A percentile compares a stretch with the other conserved stretches of the same genome.
Evolutionary conservation across 2,797 vertebrate genomes (phyloP).

Genomic region (Toxotes lorentzi): DNA sequence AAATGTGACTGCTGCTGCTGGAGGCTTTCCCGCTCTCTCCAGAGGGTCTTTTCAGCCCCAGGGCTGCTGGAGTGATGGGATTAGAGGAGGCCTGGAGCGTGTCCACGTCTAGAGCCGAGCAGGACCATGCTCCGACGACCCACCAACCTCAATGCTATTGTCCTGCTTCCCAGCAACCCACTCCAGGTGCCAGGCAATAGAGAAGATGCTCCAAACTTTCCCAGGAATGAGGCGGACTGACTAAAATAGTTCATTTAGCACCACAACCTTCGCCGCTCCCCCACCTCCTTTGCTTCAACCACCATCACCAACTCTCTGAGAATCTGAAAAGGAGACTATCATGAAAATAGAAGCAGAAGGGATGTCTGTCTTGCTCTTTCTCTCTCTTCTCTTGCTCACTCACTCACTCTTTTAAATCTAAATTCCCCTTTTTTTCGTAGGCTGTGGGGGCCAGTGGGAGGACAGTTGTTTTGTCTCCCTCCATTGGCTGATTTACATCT

Average conservation of each 20-base stretch:
- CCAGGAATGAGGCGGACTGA: slow-evolving; percentile 72
- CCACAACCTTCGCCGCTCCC: slow-evolving; percentile 31
- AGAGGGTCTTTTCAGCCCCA: slow-evolving; percentile 78
- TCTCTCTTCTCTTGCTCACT: slow-evolving; percentile 58
- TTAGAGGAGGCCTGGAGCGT: slow-evolving; percentile 81
- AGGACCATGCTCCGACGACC: slow-evolving; percentile 70
- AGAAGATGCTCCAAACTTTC: slow-evolving; percentile 82
- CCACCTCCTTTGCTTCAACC: slow-evolving; percentile 14
- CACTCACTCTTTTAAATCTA: slow-evolving; percentile 75
- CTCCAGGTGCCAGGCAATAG: slow-evolving; percentile 80
- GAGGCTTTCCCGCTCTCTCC: slow-evolving; percentile 79
- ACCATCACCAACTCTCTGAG: slow-evolving; percentile 35
- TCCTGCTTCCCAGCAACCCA: slow-evolving; percentile 73
- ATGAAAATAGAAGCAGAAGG: slow-evolving; percentile 68
- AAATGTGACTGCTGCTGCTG: slow-evolving; percentile 77
- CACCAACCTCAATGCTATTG: slow-evolving; percentile 77
- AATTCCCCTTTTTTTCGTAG: slow-evolving; percentile 65
- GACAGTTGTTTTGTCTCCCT: slow-evolving; percentile 85
- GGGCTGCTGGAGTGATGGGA: slow-evolving; percentile 79
- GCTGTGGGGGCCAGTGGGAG: slow-evolving; percentile 76
- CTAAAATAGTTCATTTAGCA: slow-evolving; percentile 74
- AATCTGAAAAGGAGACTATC: slow-evolving; percentile 66
- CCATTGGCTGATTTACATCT: slow-evolving; percentile 88
- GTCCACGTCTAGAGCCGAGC: slow-evolving; percentile 78
- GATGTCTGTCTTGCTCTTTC: slow-evolving; percentile 70